Evolutionary conservation across 2,888 invertebrate genomes (phyloP).

Genomic region (Masnerella sp.): DNA sequence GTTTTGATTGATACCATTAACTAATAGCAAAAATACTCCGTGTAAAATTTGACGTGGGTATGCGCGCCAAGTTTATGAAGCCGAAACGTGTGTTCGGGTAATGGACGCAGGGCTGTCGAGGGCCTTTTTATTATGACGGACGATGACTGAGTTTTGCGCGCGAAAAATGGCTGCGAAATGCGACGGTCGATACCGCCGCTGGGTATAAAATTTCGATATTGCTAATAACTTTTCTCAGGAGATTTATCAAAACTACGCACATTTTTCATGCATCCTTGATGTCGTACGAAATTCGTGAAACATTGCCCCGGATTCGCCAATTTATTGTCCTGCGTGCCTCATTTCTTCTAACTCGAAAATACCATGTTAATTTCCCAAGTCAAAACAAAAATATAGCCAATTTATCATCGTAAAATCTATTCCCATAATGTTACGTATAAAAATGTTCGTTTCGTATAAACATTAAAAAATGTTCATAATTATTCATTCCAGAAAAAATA

Average conservation of each 20-base stretch:
- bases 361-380: no score
- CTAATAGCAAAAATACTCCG: slow-evolving; percentile 36
- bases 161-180: slow-evolving; percentile 45
- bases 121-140: slow-evolving; percentile 66
- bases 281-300: neutral
- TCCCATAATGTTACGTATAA: no score
- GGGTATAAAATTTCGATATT: slow-evolving; percentile 48
- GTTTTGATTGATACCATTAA: slow-evolving; percentile 28
- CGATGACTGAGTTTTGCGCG: slow-evolving; percentile 57
- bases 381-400: no score
- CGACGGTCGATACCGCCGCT: slow-evolving; percentile 23
- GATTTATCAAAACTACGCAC: slow-evolving; percentile 43
- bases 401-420: no score
- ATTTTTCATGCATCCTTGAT: slow-evolving; percentile 32
- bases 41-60: slow-evolving; percentile 36
- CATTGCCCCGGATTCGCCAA: no score
- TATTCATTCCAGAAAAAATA: no score
- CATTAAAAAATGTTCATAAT: no score
- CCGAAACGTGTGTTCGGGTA: slow-evolving; percentile 47
- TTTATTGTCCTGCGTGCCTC: no score
- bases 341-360: no score
- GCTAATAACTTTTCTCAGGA: slow-evolving; percentile 46
- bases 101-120: slow-evolving; percentile 60
- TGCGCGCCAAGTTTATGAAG: slow-evolving; percentile 42
- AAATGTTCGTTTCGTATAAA: no score